Evolutionary conservation across 2,888 invertebrate genomes (phyloP), one percentile per base, ranked within the genome.

Genomic region (Mactromeris polynyma): DNA sequence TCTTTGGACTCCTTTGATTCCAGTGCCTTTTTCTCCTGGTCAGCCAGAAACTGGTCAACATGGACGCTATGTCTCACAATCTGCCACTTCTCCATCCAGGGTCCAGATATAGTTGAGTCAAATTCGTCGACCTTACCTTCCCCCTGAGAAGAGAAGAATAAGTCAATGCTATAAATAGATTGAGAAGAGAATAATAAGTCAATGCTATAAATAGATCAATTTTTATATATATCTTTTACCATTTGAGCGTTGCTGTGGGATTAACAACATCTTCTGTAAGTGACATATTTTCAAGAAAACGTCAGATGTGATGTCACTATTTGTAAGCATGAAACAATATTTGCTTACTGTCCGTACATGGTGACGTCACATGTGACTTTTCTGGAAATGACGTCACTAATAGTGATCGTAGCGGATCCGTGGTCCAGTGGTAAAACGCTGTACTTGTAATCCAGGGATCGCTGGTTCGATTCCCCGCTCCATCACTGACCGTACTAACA

Each of bases 11-110:
- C 9, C 9, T 73, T 33, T 33, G 73, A 4, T 73, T 73, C 73
- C 36, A 36, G 73, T 73, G 33, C 81, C n/a, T 77, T 69, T 21
- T 77, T 84, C 38, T 14, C 54, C 36, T 78, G 58, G 26, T 83
- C 80, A 19, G 38, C 54, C 7, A 87, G 42, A 26, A 69, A 87
- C 33, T 69, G 83, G 21, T 79, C 84, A 6, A 81, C 33, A 40
- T 87, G 87, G 14, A 17, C 40, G 21, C 79, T 87, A 38, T 42
- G 79, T 21, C n/a, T 51, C 7, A 81, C 51, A 33, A 87, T 64
- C 81, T 78, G n/a, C 87, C 87, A 87, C n/a, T 78, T 87, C 21
- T 87, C 87, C 87, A 87, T 87, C 26, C 46, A 64, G 9, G 87
- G 87, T 46, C 83, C 87, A n/a, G 87, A 83, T n/a, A 87, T 31